Conservation (phyloP, 2,888 invertebrate genomes). For the Chrysodeixis includens region DNA sequence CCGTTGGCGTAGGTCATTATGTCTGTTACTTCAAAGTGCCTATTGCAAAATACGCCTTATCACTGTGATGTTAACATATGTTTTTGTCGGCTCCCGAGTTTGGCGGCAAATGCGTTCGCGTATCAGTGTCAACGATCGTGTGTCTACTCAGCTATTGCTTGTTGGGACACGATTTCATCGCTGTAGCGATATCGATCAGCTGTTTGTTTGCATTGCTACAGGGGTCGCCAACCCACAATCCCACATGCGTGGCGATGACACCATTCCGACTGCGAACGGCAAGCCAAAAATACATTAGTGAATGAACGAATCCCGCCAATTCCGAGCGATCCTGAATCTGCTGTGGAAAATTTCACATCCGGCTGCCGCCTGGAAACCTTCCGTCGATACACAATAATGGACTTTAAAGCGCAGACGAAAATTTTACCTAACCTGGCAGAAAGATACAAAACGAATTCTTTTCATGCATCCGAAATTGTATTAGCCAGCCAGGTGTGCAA, state of each 20-base stretch:
- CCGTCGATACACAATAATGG: slow-evolving; percentile 59
- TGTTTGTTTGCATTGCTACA: slow-evolving; percentile 80
- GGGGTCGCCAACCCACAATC: slow-evolving; percentile 81
- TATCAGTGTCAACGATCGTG: slow-evolving; percentile 54
- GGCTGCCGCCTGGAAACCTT: slow-evolving; percentile 66
- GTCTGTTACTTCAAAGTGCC: slow-evolving; percentile 1
- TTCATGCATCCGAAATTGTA: slow-evolving; percentile 35
- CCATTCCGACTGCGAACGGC: slow-evolving; percentile 71
- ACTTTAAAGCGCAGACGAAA: slow-evolving; percentile 52
- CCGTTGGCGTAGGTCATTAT: slow-evolving; percentile 40
- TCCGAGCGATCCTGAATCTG: slow-evolving; percentile 70
- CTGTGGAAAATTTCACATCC: slow-evolving; percentile 86
- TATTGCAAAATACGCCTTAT: slow-evolving; percentile 17
- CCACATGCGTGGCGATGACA: slow-evolving; percentile 76
- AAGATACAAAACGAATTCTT: slow-evolving; percentile 30
- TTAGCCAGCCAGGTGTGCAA: slow-evolving; percentile 34
- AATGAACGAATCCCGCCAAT: slow-evolving; percentile 71
- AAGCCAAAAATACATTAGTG: slow-evolving; percentile 81
- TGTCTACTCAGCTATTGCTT: slow-evolving; percentile 50
- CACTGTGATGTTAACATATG: slow-evolving; percentile 7
- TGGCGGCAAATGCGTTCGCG: slow-evolving; percentile 27
- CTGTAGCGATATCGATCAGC: slow-evolving; percentile 76
- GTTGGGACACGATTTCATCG: slow-evolving; percentile 61
- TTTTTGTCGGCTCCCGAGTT: slow-evolving; percentile 21
- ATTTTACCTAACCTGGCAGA: slow-evolving; percentile 29